A percentile compares a stretch with the other conserved stretches of the same genome.
Conservation (phyloP, 2,113 vertebrate species). For the Erythrolamprus reginae region DNA sequence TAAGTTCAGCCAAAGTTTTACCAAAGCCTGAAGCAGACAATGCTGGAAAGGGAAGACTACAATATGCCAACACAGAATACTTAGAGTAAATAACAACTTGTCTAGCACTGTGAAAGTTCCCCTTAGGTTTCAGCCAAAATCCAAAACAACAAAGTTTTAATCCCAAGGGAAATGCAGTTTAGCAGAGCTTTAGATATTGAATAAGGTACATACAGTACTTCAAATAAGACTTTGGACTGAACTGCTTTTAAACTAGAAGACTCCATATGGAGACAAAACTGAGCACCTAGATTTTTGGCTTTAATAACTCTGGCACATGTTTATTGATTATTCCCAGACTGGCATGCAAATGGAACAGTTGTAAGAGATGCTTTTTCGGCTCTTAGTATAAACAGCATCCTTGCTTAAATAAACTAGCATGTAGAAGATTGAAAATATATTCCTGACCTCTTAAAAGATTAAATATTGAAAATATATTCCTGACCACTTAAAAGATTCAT, state of each 20-base stretch:
- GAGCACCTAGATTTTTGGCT: not conserved
- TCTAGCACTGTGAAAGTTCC: not conserved
- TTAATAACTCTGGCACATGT: not conserved
- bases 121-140: not conserved
- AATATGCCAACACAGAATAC: not conserved
- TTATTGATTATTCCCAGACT: not conserved
- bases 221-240: not conserved
- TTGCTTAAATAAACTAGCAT: not conserved
- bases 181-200: not conserved
- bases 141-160: not conserved
- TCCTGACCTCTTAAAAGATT: too few species aligned
- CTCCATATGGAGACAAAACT: not conserved
- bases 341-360: not conserved
- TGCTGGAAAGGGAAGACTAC: not conserved
- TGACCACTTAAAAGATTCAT: too few species aligned
- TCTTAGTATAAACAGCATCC: not conserved
- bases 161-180: not conserved
- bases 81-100: not conserved
- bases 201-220: not conserved
- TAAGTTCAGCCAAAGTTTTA: not conserved
- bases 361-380: not conserved
- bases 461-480: too few species aligned
- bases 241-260: not conserved
- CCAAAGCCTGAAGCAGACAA: not conserved
- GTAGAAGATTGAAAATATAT: too few species aligned